phyloP scores from a whole-genome alignment of 2,888 invertebrate genomes.

The Xylota segnis region DNA sequence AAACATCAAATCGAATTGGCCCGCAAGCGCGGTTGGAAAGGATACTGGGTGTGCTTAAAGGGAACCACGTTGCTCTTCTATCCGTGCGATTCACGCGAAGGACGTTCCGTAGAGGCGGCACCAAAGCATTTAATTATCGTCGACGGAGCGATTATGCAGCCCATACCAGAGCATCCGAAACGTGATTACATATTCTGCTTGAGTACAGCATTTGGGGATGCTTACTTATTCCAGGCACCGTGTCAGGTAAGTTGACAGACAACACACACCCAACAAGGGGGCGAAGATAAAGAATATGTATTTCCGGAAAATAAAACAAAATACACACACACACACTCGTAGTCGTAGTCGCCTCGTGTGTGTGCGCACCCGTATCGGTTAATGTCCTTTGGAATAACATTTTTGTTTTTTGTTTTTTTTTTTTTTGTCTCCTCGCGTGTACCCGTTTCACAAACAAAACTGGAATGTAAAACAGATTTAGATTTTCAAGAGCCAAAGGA shows the following conservation, averaged over 20 bases:
- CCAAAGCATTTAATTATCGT: slow-evolving; percentile 98
- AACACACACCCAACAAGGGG: slow-evolving; percentile 30
- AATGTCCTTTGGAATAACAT: slow-evolving; percentile 57
- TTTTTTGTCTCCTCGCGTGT: slow-evolving; percentile 6
- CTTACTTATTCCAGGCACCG: slow-evolving; percentile 97
- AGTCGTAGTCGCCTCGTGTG: background rate
- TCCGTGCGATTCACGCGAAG: slow-evolving; percentile 96
- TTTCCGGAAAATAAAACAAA: slow-evolving; percentile 70
- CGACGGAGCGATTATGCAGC: slow-evolving; percentile 98
- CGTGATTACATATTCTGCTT: slow-evolving; percentile 99
- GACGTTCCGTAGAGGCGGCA: slow-evolving; percentile 95
- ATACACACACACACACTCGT: slow-evolving; percentile 24
- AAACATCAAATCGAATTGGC: slow-evolving; percentile 98
- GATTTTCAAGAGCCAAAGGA: slow-evolving; percentile 72
- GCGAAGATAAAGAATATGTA: slow-evolving; percentile 64
- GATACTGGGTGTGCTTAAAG: slow-evolving; percentile 99
- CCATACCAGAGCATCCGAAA: slow-evolving; percentile 99
- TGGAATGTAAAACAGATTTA: slow-evolving; percentile 70
- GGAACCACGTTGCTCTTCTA: slow-evolving; percentile 98
- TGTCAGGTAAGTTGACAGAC: slow-evolving; percentile 87
- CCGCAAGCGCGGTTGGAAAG: slow-evolving; percentile 98
- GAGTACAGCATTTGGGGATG: slow-evolving; percentile 99
- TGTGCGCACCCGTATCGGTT: slow-evolving; percentile 45
- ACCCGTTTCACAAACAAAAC: slow-evolving; percentile 30
- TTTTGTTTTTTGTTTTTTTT: slow-evolving; percentile 23